Conservation (phyloP, 2,113 vertebrate species). For the Mobula birostris region DNA sequence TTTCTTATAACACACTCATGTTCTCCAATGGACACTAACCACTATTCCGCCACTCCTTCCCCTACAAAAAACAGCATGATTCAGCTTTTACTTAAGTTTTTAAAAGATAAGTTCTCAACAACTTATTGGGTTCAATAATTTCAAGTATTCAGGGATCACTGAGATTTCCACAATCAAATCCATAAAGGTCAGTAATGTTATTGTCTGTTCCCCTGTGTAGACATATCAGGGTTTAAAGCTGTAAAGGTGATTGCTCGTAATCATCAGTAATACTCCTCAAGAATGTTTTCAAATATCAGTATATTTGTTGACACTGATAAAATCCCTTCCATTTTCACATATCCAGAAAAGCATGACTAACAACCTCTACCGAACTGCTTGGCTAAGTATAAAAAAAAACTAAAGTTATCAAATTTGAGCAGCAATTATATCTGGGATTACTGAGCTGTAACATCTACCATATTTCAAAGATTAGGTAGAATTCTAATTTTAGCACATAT, state of each 20-base stretch:
- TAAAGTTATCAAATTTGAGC: neutral
- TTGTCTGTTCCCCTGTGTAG: neutral
- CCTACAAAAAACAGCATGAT: neutral
- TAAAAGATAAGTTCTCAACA: neutral
- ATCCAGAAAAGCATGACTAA: neutral
- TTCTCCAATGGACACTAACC: neutral
- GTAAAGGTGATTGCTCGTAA: neutral
- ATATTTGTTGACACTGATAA: neutral
- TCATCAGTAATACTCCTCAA: neutral
- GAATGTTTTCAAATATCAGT: neutral
- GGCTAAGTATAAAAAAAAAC: neutral
- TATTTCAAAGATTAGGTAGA: neutral
- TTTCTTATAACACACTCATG: neutral
- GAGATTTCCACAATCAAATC: neutral
- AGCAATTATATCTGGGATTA: neutral
- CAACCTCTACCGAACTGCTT: neutral
- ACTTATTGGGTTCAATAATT: neutral
- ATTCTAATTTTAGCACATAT: neutral
- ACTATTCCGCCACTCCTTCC: neutral
- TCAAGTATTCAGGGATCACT: neutral
- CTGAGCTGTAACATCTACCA: neutral
- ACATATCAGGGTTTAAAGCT: neutral
- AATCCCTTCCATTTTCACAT: neutral
- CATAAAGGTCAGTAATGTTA: neutral
- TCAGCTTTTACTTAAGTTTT: neutral